phyloP scores from a whole-genome alignment of 2,797 vertebrate species.

The Remorina albescens region DNA sequence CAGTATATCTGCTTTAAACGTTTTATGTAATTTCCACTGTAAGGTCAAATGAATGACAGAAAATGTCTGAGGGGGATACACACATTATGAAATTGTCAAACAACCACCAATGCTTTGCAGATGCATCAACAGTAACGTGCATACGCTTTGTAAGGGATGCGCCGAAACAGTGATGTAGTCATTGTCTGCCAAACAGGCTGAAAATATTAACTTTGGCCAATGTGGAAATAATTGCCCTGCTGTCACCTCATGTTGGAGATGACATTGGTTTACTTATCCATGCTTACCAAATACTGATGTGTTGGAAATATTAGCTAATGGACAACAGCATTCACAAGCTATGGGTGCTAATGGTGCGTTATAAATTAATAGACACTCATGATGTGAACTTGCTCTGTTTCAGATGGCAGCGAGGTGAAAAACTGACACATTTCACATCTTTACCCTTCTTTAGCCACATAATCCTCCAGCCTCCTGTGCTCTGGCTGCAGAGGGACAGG shows the following conservation, averaged over 20 bases:
- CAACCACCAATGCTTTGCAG: not conserved
- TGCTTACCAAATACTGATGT: constrained; percentile 42
- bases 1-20: not conserved
- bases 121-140: not conserved
- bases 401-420: constrained; percentile 7
- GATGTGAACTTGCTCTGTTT: constrained; percentile 5
- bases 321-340: constrained; percentile 13
- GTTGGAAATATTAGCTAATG: constrained; percentile 26
- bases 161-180: not conserved
- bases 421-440: constrained; percentile 2
- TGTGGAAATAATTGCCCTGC: constrained; percentile 13
- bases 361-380: constrained; percentile 16
- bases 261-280: constrained; percentile 24
- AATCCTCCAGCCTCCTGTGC: constrained; percentile 15
- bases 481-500: constrained; percentile 35
- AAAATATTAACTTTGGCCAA: constrained; percentile 13
- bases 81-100: not conserved
- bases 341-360: constrained; percentile 24
- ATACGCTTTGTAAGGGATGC: not conserved
- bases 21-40: not conserved
- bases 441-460: constrained; percentile 14
- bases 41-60: not conserved
- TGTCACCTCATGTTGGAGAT: constrained; percentile 27
- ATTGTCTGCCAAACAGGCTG: constrained; percentile 1
- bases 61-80: not conserved